Base-by-base conservation (phyloP, 2,797 vertebrate species). In the Apogon hyalosoma region DNA sequence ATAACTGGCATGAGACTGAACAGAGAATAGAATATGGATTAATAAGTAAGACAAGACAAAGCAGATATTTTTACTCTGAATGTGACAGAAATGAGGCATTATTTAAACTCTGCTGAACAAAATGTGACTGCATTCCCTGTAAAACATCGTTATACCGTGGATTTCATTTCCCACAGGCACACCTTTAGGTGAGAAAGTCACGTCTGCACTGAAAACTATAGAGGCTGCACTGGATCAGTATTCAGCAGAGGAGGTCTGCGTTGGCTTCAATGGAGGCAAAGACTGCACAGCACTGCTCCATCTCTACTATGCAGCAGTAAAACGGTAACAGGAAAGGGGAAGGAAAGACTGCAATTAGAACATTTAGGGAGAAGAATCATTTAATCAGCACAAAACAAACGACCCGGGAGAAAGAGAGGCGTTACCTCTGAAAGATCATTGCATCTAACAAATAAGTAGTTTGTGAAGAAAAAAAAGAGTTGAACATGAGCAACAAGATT, bases 241-340 rank as follows among this genome's bases (percentile, higher is more conserved):
- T 87, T 79, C 85, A 6, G 81, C 93, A 4, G 71, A 83, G 56
- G 92, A 96, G 77, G 83, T 98, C 79, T 98, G 97, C 1, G 89
- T 97, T 42, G 97, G 96, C 47, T 99, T 99, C 91, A 99, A 99
- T 0, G 97, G 98, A 3, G 98, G 98, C 73, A 99, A 99, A 84
- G 98, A 99, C 89, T 99, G 97, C 89, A 99, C 98, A 0, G 97
- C 94, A 0, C 93, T 99, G 64, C 93, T 99, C 15, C 98, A 99
- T 70, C 96, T 99, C 2, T 95, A 94, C 91, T 94, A 97, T 0
- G 96, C 96, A 0, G 96, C 95, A 0, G 73, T 96, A 67, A 94
- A 94, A 89, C 94, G 96, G 97, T 99, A 93, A 88, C 42, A 3
- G 41, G 14, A 59, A 45, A 15, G 54, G 16, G 16, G 41, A 56